Evolutionary conservation across 2,797 vertebrate genomes (phyloP).

Genomic region (Potorous gilbertii): DNA sequence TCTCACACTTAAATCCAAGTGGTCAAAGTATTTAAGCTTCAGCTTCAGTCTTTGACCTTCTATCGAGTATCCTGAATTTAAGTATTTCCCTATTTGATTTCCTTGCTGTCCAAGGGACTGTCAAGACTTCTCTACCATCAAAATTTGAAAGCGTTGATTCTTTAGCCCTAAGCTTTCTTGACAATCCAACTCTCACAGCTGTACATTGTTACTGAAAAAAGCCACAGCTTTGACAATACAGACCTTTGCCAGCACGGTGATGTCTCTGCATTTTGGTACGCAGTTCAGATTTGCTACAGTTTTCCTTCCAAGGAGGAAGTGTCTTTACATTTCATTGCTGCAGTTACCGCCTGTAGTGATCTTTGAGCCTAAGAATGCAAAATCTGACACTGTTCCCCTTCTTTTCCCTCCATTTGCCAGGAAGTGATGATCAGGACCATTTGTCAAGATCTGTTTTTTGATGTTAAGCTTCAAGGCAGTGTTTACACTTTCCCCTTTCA

Average conservation of each 20-base stretch:
- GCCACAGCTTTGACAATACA: background rate
- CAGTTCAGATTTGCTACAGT: background rate
- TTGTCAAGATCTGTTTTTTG: background rate
- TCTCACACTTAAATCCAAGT: background rate
- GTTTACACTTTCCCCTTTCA: background rate
- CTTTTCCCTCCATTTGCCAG: background rate
- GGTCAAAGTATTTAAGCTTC: background rate
- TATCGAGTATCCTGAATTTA: background rate
- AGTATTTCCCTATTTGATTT: background rate
- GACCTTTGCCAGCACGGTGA: background rate
- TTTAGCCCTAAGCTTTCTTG: background rate
- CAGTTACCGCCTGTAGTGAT: background rate
- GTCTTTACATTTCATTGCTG: background rate
- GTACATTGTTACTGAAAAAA: background rate
- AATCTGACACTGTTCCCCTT: background rate
- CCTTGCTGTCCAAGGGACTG: background rate
- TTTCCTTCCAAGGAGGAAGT: background rate
- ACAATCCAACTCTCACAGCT: background rate
- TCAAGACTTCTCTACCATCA: background rate
- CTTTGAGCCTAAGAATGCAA: background rate
- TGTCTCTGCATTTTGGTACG: background rate
- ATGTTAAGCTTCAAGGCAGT: background rate
- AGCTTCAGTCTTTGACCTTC: background rate
- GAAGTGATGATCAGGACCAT: background rate
- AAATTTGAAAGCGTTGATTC: background rate